These are phyloP conservation scores for Drosophila sordidula DNA, from an alignment of 2,888 invertebrate species.

Conservation along the genomic window DNA sequence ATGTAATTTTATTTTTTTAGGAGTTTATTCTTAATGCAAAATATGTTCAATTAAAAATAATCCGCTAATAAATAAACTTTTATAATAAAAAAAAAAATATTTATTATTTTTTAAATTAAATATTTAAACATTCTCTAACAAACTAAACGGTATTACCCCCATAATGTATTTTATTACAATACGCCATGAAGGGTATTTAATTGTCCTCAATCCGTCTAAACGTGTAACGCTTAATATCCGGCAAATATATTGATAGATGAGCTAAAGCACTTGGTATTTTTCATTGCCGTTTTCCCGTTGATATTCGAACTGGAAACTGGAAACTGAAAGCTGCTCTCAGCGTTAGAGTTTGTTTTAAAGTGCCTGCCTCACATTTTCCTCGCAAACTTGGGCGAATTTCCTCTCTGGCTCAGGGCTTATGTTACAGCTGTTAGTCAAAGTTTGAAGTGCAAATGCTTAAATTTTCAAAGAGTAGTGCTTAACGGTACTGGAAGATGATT, in stretches of 20 bases:
- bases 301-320: conserved; percentile 50
- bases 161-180: too few species aligned
- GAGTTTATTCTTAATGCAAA: too few species aligned
- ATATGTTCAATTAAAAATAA: too few species aligned
- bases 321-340: conserved; percentile 44
- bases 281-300: conserved; percentile 42
- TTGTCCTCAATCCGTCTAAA: background rate
- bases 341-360: conserved; percentile 44
- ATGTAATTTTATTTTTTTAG: too few species aligned
- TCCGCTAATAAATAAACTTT: too few species aligned
- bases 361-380: conserved; percentile 23
- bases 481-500: background rate
- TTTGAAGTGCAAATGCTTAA: conserved; percentile 21
- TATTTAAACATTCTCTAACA: too few species aligned
- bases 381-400: conserved; percentile 3
- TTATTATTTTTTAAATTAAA: too few species aligned
- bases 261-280: conserved; percentile 41
- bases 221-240: conserved; percentile 6
- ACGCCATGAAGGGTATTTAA: conserved; percentile 3
- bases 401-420: conserved; percentile 1
- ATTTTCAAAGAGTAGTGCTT: conserved; percentile 10
- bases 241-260: conserved; percentile 63
- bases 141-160: too few species aligned
- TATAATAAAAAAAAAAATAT: too few species aligned
- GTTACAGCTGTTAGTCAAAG: conserved; percentile 18